phyloP scores from a whole-genome alignment of 1,140 invertebrate genomes.

The Calliphora vicina region DNA sequence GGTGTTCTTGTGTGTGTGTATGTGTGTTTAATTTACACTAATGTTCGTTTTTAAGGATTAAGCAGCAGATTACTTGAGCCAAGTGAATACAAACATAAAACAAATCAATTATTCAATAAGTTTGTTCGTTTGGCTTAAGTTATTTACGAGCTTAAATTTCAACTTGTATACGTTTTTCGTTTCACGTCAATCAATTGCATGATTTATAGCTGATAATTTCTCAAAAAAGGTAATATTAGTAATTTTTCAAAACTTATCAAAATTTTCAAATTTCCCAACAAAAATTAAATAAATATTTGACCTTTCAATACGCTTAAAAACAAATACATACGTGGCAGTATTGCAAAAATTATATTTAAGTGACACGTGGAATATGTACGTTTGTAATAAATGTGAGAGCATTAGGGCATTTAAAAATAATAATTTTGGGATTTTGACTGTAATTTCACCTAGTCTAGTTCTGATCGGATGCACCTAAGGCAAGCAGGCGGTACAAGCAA shows the following conservation, averaged over 20 bases:
- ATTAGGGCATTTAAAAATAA: no score
- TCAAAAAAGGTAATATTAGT: background rate
- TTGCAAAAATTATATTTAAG: background rate
- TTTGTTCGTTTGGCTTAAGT: conserved; percentile 64
- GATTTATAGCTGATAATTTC: background rate
- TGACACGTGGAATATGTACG: background rate
- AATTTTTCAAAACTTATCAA: background rate
- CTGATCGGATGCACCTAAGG: no score
- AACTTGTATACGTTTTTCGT: background rate
- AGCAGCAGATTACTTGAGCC: conserved; percentile 63
- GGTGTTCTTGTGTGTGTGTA: no score
- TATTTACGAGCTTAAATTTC: conserved; percentile 56
- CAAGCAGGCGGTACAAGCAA: no score
- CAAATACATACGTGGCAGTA: background rate
- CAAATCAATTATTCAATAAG: conserved; percentile 44
- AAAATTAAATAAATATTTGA: background rate
- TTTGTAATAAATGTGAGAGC: no score
- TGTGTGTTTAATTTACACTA: background rate
- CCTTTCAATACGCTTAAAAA: background rate
- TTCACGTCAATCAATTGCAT: background rate
- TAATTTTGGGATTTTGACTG: no score
- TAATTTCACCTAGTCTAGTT: no score
- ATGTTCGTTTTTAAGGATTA: background rate
- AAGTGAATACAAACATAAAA: conserved; percentile 62
- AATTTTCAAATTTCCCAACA: background rate